Evolutionary conservation across 2,113 vertebrate genomes (phyloP), one percentile per base, ranked within the genome.

Genomic region (Cyprinodon variegatus): DNA sequence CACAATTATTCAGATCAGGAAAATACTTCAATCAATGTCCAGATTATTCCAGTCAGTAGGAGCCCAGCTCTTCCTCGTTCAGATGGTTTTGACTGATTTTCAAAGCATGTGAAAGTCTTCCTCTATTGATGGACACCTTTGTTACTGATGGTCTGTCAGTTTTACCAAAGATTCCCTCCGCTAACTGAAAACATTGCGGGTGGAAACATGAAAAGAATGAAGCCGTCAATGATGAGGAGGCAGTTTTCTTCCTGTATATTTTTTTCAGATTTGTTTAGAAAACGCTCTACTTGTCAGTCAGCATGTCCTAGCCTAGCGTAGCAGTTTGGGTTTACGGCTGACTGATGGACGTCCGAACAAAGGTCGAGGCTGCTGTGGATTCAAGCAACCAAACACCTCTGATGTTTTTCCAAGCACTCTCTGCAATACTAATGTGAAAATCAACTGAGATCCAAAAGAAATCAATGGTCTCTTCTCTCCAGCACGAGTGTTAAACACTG

Each of bases 391-490:
- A 22, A 62, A 72, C 67, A 68, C 62, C 60, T 43, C 36, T 65
- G 40, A 60, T 38, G 50, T 50, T 61, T 64, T 62, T 11, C 29
- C 11, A 68, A 61, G 61, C 39, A 41, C 57, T 40, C 40, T 40
- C 41, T 68, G 66, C 68, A 62, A 60, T 59, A 38, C 53, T 48
- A 67, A 66, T 71, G 68, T 62, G 63, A 70, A 74, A 59, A 74
- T 61, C 61, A 53, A 61, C 61, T 22, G 67, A 68, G 70, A 76
- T 5, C 6, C 12, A 68, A 70, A 74, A 29, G 29, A 29, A 86
- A 87, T 87, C 79, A 66, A 82, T 83, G 81, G 64, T 36, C 53
- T 67, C 75, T 39, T 66, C n/a, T 78, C 63, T 71, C 72, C 12
- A 39, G 14, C 29, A n/a, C 15, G 61, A 70, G 61, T 75, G 59